phyloP scores from a whole-genome alignment of 2,113 vertebrate genomes.

The Calypte anna region DNA sequence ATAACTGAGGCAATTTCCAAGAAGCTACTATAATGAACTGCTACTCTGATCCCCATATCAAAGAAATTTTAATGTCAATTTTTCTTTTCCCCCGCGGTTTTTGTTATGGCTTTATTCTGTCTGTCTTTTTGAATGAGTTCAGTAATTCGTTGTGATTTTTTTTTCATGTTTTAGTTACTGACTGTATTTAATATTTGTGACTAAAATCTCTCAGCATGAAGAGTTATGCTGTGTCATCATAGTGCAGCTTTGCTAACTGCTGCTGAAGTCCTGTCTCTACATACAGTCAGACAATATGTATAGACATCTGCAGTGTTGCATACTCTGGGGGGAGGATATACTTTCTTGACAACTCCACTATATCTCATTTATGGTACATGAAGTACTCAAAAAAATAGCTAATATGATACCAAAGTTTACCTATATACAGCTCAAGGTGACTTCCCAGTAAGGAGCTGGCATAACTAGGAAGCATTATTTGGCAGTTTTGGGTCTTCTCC shows the following conservation, averaged over 20 bases:
- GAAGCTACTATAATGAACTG: background rate
- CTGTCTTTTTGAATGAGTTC: background rate
- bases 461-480: constrained; percentile 4
- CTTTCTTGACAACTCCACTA: constrained; percentile 2
- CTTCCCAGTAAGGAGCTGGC: background rate
- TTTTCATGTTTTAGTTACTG: background rate
- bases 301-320: background rate
- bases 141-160: background rate
- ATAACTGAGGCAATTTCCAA: background rate
- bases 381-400: constrained; percentile 37
- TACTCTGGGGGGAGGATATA: background rate
- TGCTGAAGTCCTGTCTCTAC: background rate
- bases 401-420: background rate
- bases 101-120: background rate
- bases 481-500: background rate
- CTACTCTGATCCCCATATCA: background rate
- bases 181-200: background rate
- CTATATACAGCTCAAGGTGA: background rate
- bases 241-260: constrained; percentile 10
- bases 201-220: background rate
- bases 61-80: background rate
- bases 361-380: constrained; percentile 11
- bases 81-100: background rate
- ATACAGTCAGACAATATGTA: background rate
- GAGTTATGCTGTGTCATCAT: background rate